Base-by-base conservation (phyloP, 2,888 invertebrate species). In the Malthinus flaveolus region DNA sequence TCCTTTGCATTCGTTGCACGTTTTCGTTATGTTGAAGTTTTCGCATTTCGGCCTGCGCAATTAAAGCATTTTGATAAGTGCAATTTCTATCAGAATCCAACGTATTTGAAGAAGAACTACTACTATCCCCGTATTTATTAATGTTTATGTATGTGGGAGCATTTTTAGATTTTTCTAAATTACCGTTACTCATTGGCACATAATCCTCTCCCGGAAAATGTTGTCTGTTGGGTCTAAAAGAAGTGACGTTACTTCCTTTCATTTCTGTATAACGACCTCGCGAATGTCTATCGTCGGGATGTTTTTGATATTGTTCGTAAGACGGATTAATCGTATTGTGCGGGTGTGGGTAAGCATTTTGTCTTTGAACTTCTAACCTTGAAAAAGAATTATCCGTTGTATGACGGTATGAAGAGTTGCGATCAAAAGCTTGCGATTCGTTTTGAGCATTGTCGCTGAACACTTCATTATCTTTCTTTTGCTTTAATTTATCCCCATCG, bases 91-190 rank as follows among this genome's bases (percentile, higher is more conserved):
- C 70, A 11, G 76, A 75, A 52, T 76, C 76, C 31, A 74, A 65
- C 3, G 77, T 77, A 60, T 77, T 78, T 7, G 73, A 72, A 3
- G 78, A 77, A 9, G 74, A 74, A 53, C 77, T 75, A 59, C 75
- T 78, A 1, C 75, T 76, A 55, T 79, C 79, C 12, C 75, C 75
- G 39, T 73, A 76, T 65, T 73, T 75, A 9, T 65, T 70, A 44
- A 70, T 68, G 52, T 69, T 73, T 44, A 71, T 72, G 49, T 70
- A 72, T 31, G 64, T 44, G 31, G 68, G 53, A 53, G 66, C 58
- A 54, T 66, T 57, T 3, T 42, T 50, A 6, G 47, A 35, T 10
- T 42, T 51, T 35, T 56, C 49, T 8, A 36, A n/a, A 45, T 45
- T 52, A 8, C 55, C 49, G 13, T 50, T 55, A 55, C 73, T 73